Base-by-base conservation (phyloP, 2,113 vertebrate species). In the Hypocryptadius cinnamomeus region DNA sequence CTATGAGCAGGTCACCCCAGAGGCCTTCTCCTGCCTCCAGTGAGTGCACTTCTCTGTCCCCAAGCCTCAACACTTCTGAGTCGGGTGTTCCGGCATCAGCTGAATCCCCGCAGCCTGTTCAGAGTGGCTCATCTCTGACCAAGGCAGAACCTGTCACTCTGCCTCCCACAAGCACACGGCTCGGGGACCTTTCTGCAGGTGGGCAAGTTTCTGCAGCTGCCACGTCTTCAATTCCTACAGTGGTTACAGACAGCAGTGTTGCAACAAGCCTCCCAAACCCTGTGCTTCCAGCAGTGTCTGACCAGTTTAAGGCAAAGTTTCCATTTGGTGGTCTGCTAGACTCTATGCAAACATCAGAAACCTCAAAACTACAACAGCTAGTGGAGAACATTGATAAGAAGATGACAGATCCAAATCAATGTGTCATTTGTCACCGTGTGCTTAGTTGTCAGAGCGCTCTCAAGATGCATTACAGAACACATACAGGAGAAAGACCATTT, bases 341-440 rank as follows among this genome's bases (percentile, higher is more conserved):
- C 98, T 99, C 99, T 98, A 99, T 99, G 99, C 99, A 99, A 98
- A 99, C 99, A 2, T 99, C 99, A 74, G 99, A 99, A 97, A 99
- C 99, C 95, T 99, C 99, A 83, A 99, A 99, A 95, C 97, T 99
- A 63, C 99, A 99, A 97, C 99, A 99, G 96, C 97, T 99, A 80
- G 99, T 99, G 70, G 99, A 99, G 97, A 99, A 99, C 96, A 99
- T 99, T 79, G 99, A 99, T 97, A 99, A 99, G 97, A 99, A 99
- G 97, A 99, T 99, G 99, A 98, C 99, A 5, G 99, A 99, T 95
- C 99, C 99, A 35, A 99, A 99, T 98, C 99, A 99, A 92, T 99
- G 99, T 4, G 98, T 99, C 93, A 99, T 99, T 97, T 99, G 99
- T 97, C 99, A 99, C 96, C 98, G 99, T 5, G 98, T 99, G 92